Percentiles rank a stretch among this genome's conserved stretches.
Evolutionary conservation across 2,113 vertebrate genomes (phyloP).

Genomic region (Neolamprologus caudopunctatus): DNA sequence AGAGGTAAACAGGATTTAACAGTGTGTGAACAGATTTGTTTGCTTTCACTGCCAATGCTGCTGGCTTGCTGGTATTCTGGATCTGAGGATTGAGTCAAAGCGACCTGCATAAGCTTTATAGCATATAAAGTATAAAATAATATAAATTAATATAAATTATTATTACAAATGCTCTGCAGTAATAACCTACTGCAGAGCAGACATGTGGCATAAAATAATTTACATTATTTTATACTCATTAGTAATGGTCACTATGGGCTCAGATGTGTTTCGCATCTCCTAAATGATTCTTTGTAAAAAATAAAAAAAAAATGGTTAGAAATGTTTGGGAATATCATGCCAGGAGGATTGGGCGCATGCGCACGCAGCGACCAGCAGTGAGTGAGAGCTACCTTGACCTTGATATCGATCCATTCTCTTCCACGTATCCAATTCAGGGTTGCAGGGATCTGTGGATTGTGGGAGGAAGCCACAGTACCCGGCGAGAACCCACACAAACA

Average conservation of each 20-base stretch:
- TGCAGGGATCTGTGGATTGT: background rate
- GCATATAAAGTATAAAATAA: no score
- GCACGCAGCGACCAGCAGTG: no score
- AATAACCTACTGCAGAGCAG: background rate
- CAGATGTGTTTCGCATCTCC: background rate
- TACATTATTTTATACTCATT: background rate
- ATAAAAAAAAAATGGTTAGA: background rate
- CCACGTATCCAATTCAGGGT: background rate
- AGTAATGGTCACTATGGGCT: background rate
- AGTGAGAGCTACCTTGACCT: no score
- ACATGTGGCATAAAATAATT: background rate
- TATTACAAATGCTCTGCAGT: no score
- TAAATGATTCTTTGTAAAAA: background rate
- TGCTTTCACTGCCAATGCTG: background rate
- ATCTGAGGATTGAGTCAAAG: background rate
- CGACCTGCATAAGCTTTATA: background rate
- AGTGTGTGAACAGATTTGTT: background rate
- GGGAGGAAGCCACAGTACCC: background rate
- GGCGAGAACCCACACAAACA: background rate
- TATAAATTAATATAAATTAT: no score
- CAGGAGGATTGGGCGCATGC: no score
- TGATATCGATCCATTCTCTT: background rate
- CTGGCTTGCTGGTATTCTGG: background rate
- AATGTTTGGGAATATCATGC: background rate
- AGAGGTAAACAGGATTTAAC: background rate